Conservation (phyloP, 2,888 invertebrate species). For the Phortica okadai region DNA sequence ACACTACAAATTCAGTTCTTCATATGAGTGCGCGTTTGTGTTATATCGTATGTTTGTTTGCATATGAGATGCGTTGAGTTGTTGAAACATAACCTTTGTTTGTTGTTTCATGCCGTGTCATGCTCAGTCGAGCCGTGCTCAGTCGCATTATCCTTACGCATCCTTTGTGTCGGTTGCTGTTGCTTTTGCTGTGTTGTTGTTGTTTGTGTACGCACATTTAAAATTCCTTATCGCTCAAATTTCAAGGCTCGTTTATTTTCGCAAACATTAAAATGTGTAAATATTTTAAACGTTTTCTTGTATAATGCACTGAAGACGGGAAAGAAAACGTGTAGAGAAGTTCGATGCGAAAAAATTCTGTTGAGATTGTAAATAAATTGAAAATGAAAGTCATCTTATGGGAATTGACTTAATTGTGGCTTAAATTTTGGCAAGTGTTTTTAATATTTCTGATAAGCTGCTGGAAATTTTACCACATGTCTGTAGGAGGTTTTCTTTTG, state of each 20-base stretch:
- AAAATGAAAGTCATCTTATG: slow-evolving; percentile 14
- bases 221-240: slow-evolving; percentile 15
- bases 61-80: slow-evolving; percentile 30
- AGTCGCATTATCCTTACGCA: background rate
- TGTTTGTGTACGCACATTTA: slow-evolving; percentile 9
- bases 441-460: background rate
- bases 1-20: background rate
- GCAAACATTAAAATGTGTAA: slow-evolving; percentile 2
- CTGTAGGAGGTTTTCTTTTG: background rate
- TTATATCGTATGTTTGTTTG: slow-evolving; percentile 23
- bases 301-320: background rate
- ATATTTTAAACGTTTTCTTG: background rate
- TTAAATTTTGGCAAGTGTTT: background rate
- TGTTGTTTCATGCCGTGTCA: background rate
- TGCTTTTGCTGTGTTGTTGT: background rate
- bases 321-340: too few relatives aligned
- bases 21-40: slow-evolving; percentile 11
- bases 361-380: background rate
- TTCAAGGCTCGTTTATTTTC: slow-evolving; percentile 25
- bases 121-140: background rate
- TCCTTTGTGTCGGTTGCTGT: background rate
- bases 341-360: too few relatives aligned
- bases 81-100: slow-evolving; percentile 32
- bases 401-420: background rate
- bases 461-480: background rate